Evolutionary conservation across 2,888 invertebrate genomes (phyloP).

Genomic region (Pseudococcus jackbeardsleyi): DNA sequence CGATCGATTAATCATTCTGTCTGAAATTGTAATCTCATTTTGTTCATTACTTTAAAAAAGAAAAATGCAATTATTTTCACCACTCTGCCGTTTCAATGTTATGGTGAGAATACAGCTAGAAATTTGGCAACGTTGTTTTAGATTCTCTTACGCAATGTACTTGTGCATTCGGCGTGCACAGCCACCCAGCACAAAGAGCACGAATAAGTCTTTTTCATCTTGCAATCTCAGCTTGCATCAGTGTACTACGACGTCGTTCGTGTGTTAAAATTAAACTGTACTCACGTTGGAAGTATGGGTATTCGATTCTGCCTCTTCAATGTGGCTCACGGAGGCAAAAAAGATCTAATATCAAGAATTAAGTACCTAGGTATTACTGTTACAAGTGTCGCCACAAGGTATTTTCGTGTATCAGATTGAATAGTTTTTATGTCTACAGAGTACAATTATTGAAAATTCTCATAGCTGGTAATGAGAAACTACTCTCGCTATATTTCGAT

Average conservation of each 20-base stretch:
- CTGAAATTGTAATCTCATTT: too few species aligned
- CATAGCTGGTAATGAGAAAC: not conserved
- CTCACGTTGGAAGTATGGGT: too few species aligned
- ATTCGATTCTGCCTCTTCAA: too few species aligned
- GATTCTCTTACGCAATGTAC: slow-evolving; percentile 1
- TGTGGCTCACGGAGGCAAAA: not conserved
- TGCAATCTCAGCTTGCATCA: not conserved
- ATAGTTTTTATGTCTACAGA: not conserved
- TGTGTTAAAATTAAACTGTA: too few species aligned
- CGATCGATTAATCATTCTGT: too few species aligned
- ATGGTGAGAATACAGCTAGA: not conserved
- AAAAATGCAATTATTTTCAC: too few species aligned
- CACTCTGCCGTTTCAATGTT: too few species aligned
- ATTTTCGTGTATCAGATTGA: not conserved
- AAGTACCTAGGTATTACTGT: not conserved
- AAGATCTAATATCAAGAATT: not conserved
- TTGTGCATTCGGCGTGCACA: slow-evolving; percentile 5
- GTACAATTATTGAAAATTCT: not conserved
- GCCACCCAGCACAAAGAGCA: not conserved
- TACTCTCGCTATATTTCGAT: not conserved
- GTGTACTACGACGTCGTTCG: not conserved
- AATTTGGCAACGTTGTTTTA: not conserved
- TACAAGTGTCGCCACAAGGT: not conserved
- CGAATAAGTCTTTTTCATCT: not conserved
- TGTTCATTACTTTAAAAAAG: too few species aligned